Evolutionary conservation across 2,797 vertebrate species (phyloP), one percentile per base, ranked within the genome.

Genomic region (Enteromius treurensis): DNA sequence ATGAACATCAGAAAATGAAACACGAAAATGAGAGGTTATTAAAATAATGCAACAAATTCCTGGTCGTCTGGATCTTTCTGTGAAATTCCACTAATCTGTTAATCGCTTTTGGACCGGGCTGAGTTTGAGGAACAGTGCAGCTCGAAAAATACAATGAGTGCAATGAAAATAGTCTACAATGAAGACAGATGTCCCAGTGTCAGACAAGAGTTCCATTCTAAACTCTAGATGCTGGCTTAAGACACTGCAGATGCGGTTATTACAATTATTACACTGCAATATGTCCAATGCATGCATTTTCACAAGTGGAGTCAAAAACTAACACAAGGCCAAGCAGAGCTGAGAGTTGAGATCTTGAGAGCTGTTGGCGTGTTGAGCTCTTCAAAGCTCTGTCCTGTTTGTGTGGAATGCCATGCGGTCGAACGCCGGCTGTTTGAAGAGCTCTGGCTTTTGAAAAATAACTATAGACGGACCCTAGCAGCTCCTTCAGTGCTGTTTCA

Each of bases 321-420:
- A 32, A 32, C 14, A 64, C 5, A 29, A 32, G 62, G 26, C 29
- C 62, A 9, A 34, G 62, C 29, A 34, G 19, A 13, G 29, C 10
- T 2, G 37, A 29, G 77, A 29, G 53, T 55, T 77, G 49, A 45
- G 8, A 9, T 67, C 9, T 37, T 21, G 34, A 68, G 34, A 5
- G 64, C 64, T 47, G 32, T 17, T 29, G 49, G n/a, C 11, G 9
- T 40, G 47, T 8, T n/a, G 42, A 79, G 32, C 53, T 68, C 84
- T 79, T 86, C 84, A 88, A 87, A 87, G 84, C 7, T 1, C 80
- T 77, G 70, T 69, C 19, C 77, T 70, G 80, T 79, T 74, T 37
- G 80, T 86, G 88, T 85, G 86, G 84, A 87, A 87, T 86, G 84
- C 81, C 15, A 60, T 65, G 51, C 42, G 47, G 77, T 49, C 60